phyloP scores from a whole-genome alignment of 2,113 vertebrate species.

The Pseudopodoces humilis region DNA sequence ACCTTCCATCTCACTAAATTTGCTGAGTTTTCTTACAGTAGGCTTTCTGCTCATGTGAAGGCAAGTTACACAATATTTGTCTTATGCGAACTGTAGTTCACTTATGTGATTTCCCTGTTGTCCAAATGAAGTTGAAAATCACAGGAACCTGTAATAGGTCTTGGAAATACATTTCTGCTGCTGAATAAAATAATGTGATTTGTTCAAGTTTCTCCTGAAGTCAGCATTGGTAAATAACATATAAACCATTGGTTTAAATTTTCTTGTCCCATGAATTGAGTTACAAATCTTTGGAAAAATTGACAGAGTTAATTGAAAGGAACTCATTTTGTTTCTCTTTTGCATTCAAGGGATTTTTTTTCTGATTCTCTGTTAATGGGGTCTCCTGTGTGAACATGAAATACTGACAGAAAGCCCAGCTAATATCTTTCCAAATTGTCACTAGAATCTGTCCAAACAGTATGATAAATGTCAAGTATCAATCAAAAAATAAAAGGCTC shows the following conservation, averaged over 20 bases:
- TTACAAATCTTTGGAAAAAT: slow-evolving; percentile 12
- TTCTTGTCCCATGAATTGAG: not conserved
- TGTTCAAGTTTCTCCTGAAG: not conserved
- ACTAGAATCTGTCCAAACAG: not conserved
- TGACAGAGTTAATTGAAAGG: slow-evolving; percentile 25
- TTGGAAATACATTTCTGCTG: not conserved
- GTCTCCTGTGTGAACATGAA: not conserved
- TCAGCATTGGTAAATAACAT: not conserved
- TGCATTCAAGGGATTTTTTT: not conserved
- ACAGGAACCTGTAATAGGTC: not conserved
- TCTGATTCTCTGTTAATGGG: not conserved
- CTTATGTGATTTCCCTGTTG: not conserved
- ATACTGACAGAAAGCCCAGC: slow-evolving; percentile 24
- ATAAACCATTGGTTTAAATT: not conserved
- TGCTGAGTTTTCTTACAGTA: not conserved
- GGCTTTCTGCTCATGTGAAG: not conserved
- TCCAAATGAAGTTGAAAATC: not conserved
- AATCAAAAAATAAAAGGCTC: slow-evolving; percentile 17
- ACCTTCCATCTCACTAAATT: not conserved
- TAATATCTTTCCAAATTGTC: slow-evolving; percentile 23
- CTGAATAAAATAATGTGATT: not conserved
- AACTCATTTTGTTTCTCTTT: not conserved
- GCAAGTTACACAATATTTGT: not conserved
- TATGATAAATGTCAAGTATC: slow-evolving; percentile 37
- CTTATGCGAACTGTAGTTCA: not conserved